phyloP scores from a whole-genome alignment of 2,797 vertebrate species.

The Taenioides sp. region DNA sequence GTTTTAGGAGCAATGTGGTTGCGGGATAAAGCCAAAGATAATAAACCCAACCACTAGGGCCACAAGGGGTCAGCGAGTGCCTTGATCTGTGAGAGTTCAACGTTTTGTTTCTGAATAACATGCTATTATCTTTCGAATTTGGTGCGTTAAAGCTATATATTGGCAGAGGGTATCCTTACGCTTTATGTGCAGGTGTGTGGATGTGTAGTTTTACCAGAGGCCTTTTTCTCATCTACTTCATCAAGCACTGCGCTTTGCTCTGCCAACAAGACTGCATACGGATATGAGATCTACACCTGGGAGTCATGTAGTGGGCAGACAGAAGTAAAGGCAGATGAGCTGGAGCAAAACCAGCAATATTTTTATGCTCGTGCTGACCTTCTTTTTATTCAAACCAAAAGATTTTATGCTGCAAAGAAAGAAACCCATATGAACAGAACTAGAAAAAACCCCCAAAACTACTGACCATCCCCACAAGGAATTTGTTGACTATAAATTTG shows the following conservation, averaged over 20 bases:
- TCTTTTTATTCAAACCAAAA: conserved; percentile 42
- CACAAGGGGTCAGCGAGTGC: no score
- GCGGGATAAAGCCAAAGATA: neutral
- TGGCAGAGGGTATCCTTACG: no score
- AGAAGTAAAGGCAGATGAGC: conserved; percentile 50
- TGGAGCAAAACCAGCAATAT: conserved; percentile 35
- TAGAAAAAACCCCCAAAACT: conserved; percentile 35
- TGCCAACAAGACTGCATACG: conserved; percentile 4
- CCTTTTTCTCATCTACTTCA: neutral
- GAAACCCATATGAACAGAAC: conserved; percentile 34
- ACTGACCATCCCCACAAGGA: conserved; percentile 28
- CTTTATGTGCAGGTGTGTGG: neutral
- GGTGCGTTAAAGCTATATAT: neutral
- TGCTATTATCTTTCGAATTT: neutral
- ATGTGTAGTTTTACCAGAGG: neutral
- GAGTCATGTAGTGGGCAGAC: conserved; percentile 35
- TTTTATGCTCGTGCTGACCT: conserved; percentile 58
- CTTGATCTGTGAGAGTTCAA: neutral
- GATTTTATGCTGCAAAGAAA: conserved; percentile 62
- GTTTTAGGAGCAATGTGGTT: neutral
- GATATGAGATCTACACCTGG: conserved; percentile 23
- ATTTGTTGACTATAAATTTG: conserved; percentile 37
- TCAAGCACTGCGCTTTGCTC: neutral
- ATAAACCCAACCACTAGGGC: neutral
- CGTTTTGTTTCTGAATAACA: neutral